Percentiles rank a stretch among this genome's conserved stretches.
Evolutionary conservation across 1,140 invertebrate genomes (phyloP).

Genomic region (Luehdorfia chinensis): DNA sequence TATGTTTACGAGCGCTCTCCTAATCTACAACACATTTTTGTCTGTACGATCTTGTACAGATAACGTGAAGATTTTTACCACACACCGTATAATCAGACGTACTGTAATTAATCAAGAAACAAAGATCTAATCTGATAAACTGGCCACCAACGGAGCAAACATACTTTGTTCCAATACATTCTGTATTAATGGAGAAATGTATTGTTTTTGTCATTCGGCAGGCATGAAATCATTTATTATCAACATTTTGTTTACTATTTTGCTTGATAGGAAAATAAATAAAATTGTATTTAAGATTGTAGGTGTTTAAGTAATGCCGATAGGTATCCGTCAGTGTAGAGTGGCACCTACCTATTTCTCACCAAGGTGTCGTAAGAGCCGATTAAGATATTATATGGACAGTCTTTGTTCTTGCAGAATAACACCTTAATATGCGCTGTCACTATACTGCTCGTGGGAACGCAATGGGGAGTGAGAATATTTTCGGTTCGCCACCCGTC

Average conservation of each 20-base stretch:
- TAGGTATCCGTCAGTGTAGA: too few relatives aligned
- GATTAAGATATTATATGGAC: too few relatives aligned
- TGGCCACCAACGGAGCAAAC: constrained; percentile 33
- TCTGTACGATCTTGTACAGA: constrained; percentile 35
- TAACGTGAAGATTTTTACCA: constrained; percentile 37
- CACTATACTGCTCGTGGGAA: too few relatives aligned
- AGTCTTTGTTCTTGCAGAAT: too few relatives aligned
- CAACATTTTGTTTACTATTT: not conserved
- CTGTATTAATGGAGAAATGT: constrained; percentile 10
- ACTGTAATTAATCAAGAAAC: constrained; percentile 46
- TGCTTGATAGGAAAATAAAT: too few relatives aligned
- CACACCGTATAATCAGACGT: constrained; percentile 35
- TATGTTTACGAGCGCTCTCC: constrained; percentile 33
- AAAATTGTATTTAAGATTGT: too few relatives aligned
- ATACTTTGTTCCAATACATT: not conserved
- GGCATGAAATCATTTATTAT: not conserved
- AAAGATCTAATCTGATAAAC: constrained; percentile 36
- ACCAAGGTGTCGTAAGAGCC: too few relatives aligned
- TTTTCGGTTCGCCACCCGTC: not conserved
- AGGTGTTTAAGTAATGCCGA: not conserved
- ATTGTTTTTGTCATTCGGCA: constrained; percentile 5
- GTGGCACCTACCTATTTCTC: too few relatives aligned
- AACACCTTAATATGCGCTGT: too few relatives aligned
- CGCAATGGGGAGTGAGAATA: not conserved
- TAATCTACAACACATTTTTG: constrained; percentile 21